Percentiles rank a stretch among this genome's conserved stretches.
phyloP scores from a whole-genome alignment of 2,888 invertebrate species.

The Gymnosoma rotundatum region DNA sequence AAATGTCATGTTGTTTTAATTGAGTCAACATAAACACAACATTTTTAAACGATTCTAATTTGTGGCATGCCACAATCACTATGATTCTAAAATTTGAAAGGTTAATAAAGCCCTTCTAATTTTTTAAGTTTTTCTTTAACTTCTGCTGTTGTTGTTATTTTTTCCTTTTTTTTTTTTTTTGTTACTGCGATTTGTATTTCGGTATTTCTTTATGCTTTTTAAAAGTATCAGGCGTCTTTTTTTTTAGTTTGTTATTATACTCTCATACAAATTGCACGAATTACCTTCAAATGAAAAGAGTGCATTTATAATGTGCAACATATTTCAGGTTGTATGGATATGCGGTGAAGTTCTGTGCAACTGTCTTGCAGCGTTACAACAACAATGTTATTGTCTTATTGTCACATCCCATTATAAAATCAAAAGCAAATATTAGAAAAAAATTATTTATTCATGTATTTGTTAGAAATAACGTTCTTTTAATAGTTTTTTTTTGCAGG shows the following conservation, averaged over 20 bases:
- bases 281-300: conserved; percentile 67
- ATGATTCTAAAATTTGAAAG: conserved; percentile 53
- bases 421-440: conserved; percentile 47
- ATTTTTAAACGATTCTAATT: conserved; percentile 11
- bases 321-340: conserved; percentile 3
- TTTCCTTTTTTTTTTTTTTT: conserved; percentile 6
- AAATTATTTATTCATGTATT: conserved; percentile 61
- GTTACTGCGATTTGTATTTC: conserved; percentile 6
- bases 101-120: conserved; percentile 69
- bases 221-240: background rate
- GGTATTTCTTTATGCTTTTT: conserved; percentile 30
- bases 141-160: background rate
- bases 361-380: conserved; percentile 39
- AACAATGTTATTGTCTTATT: conserved; percentile 63
- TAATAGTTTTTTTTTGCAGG: conserved; percentile 12
- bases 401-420: conserved; percentile 68
- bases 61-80: conserved; percentile 13
- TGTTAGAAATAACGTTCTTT: conserved; percentile 55
- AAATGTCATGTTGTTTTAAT: conserved; percentile 52
- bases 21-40: conserved; percentile 24
- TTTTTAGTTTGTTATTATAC: conserved; percentile 39
- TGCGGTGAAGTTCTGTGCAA: conserved; percentile 21
- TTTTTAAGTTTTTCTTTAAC: conserved; percentile 24
- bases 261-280: conserved; percentile 68
- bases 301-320: conserved; percentile 42